Conservation (phyloP, 2,888 invertebrate genomes). For the Cacoxenus indagator region DNA sequence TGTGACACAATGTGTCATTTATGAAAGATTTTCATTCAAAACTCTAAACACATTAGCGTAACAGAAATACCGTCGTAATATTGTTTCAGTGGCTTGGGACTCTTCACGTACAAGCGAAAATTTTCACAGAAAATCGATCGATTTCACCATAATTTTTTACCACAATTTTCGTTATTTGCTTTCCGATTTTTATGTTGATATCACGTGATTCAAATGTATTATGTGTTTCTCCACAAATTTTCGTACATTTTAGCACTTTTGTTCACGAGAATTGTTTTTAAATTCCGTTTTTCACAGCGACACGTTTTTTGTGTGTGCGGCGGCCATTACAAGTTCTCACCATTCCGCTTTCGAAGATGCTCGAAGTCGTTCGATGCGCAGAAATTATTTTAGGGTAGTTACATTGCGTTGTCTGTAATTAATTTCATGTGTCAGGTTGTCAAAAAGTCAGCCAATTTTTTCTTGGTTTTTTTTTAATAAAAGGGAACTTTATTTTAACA, state of each 20-base stretch:
- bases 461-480: neutral
- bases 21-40: neutral
- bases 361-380: constrained; percentile 40
- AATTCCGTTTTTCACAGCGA: constrained; percentile 69
- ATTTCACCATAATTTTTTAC: constrained; percentile 45
- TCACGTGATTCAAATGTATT: constrained; percentile 54
- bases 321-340: constrained; percentile 57
- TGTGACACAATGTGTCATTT: neutral
- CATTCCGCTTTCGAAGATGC: constrained; percentile 58
- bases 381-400: constrained; percentile 56
- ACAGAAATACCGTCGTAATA: neutral
- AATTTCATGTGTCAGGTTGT: constrained; percentile 38
- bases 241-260: constrained; percentile 61
- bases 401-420: constrained; percentile 38
- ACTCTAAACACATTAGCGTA: neutral
- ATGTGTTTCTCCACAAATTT: constrained; percentile 56
- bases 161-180: constrained; percentile 67
- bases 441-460: constrained; percentile 33
- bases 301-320: constrained; percentile 71
- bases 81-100: neutral
- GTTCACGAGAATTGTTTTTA: constrained; percentile 60
- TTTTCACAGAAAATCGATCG: constrained; percentile 67
- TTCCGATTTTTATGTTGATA: constrained; percentile 53
- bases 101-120: constrained; percentile 31
- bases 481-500: neutral